Base-by-base conservation (phyloP, 2,888 invertebrate genomes). In the Nebria brevicollis region DNA sequence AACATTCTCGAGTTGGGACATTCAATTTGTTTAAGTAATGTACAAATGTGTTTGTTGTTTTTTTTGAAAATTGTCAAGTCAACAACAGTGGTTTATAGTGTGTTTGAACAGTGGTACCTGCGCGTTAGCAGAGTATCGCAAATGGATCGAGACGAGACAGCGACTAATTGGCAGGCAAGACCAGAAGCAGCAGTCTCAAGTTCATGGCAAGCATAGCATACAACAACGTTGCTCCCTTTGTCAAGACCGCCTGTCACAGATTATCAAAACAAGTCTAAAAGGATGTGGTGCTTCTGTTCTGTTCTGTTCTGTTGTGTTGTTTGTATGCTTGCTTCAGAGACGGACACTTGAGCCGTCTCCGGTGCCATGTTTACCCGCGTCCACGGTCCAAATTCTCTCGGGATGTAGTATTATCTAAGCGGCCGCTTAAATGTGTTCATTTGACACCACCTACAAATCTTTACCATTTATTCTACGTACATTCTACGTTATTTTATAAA, bases 101-200 rank as follows among this genome's bases (percentile, higher is more conserved):
- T 81, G 77, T 72, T 76, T 76, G 64, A 76, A 81, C 76, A 72
- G 54, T 72, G 42, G 76, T 78, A 74, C 41, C 76, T 76, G 81
- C 76, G 70, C 26, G 81, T 81, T 81, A 81, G 72, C 72, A 42
- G 66, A 13, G 15, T 20, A 43, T 65, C 66, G 76, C 66, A 81
- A 81, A 81, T 81, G 81, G 76, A 81, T 77, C 76, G 77, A 66
- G 72, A 72, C 72, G 77, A 81, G 77, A 75, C 83, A 78, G 83
- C 82, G 84, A 83, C 84, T 85, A 85, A 85, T 85, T 85, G 85
- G 83, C 81, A 79, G 54, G 84, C 84, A 85, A 85, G 85, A 85
- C 85, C 84, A 84, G 85, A 83, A 85, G 85, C 85, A 83, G 74
- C 68, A 41, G 74, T 68, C 79, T 72, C 79, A 66, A 83, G 75